Conservation (phyloP, 2,888 invertebrate species). For the Epinotia nisella region DNA sequence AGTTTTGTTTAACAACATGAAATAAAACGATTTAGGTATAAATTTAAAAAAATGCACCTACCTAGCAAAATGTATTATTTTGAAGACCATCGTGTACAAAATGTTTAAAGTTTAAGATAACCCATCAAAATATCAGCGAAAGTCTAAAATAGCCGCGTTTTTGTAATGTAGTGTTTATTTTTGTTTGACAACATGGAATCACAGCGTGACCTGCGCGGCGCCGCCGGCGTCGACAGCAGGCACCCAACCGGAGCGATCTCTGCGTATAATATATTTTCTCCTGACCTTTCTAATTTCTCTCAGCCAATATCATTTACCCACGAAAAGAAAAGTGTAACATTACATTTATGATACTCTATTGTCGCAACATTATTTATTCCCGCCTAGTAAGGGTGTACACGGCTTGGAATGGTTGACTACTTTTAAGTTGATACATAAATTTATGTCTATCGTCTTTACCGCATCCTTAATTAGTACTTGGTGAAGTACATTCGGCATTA, state of each 20-base stretch:
- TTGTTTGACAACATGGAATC: slow-evolving; percentile 46
- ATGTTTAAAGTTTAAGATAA: too few relatives aligned
- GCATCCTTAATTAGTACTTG: too few relatives aligned
- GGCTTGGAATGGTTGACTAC: too few relatives aligned
- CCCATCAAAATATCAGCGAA: not conserved
- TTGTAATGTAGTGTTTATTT: slow-evolving; percentile 9
- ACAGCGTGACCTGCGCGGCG: slow-evolving; percentile 19
- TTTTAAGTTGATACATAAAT: too few relatives aligned
- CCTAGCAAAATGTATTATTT: too few relatives aligned
- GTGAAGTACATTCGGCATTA: too few relatives aligned
- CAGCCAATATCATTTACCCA: slow-evolving; percentile 45
- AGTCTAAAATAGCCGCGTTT: not conserved
- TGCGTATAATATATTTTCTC: slow-evolving; percentile 58
- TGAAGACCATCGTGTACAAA: too few relatives aligned
- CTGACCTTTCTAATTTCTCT: slow-evolving; percentile 71
- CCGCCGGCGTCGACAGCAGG: slow-evolving; percentile 36
- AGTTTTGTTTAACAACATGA: slow-evolving; percentile 46
- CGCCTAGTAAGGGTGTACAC: not conserved
- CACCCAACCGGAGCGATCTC: slow-evolving; percentile 48
- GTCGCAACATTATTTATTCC: slow-evolving; percentile 23
- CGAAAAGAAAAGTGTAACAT: slow-evolving; percentile 24
- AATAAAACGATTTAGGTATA: not conserved
- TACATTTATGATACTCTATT: not conserved
- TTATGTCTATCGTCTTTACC: too few relatives aligned
- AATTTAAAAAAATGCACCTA: too few relatives aligned